These are phyloP conservation scores for Dromococcyx pavoninus DNA, from an alignment of 2,797 vertebrate species.

Conservation along the genomic window DNA sequence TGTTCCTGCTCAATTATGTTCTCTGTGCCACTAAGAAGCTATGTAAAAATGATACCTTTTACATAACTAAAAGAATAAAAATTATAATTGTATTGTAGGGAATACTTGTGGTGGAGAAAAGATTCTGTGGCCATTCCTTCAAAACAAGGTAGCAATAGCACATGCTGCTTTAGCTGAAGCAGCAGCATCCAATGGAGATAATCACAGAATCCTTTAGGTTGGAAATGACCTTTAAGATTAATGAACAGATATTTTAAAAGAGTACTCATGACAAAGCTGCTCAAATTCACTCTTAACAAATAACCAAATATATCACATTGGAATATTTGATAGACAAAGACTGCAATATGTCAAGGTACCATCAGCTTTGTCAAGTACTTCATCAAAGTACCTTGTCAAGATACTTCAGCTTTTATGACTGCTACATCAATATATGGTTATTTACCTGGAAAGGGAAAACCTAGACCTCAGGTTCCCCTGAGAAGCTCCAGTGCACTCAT, in stretches of 20 bases:
- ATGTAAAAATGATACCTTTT: not conserved
- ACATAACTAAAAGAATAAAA: not conserved
- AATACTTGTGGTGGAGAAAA: not conserved
- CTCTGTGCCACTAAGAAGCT: not conserved
- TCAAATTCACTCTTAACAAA: not conserved
- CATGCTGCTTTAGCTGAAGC: not conserved
- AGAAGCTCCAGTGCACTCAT: not conserved
- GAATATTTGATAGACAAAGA: not conserved
- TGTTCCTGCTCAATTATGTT: not conserved
- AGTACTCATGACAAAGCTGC: not conserved
- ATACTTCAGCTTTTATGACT: not conserved
- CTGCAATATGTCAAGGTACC: not conserved
- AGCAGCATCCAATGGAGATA: not conserved
- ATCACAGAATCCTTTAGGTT: not conserved
- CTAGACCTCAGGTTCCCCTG: not conserved
- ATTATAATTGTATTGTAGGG: not conserved
- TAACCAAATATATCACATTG: not conserved
- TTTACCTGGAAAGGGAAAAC: not conserved
- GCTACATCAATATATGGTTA: fast-evolving
- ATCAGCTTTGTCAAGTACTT: not conserved
- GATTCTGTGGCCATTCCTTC: not conserved
- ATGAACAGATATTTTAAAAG: not conserved
- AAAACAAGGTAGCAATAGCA: not conserved
- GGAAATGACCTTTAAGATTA: not conserved
- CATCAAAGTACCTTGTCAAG: not conserved